Base-by-base conservation (phyloP, 2,888 invertebrate species). In the Pyrrhosoma nymphula region DNA sequence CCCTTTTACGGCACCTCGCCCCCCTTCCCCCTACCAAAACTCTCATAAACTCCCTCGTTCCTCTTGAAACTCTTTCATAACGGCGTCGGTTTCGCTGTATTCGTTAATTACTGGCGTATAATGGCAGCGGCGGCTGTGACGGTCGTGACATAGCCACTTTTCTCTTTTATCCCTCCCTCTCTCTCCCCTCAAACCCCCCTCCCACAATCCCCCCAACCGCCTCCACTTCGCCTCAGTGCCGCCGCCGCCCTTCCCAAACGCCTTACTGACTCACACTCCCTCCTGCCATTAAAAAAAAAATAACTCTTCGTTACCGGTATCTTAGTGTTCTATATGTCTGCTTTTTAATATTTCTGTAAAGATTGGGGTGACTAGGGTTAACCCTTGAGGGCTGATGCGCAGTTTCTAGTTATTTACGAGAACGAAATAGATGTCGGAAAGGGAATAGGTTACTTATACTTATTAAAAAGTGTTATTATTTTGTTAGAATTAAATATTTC, bases 71-170 rank as follows among this genome's bases (percentile, higher is more conserved):
- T 93, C 93, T 93, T 93, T 93, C 93, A 93, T 93, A 82, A 93
- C 93, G 93, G 93, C 47, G 93, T 93, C 93, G 69, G 69, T 93
- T 69, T 75, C 69, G 60, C 47, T 93, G 93, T 93, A 60, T 93
- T 93, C 93, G 69, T 93, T 93, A 93, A 93, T 93, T 93, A 93
- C 69, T 47, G 93, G 39, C 93, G 75, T 93, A 69, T 69, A 93
- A 69, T 93, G 69, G 69, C 69, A 69, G 69, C 93, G 93, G 82
- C 82, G 82, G 82, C 82, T 82, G 82, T 82, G 82, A 82, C 82
- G 82, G 93, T 93, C 69, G 69, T 69, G 93, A 93, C 93, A 93
- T 69, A 93, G 93, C 93, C 93, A 93, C 93, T 93, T 93, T 93
- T 93, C 69, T 47, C 93, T 93, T 47, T 35, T 47, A 26, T 69